Evolutionary conservation across 2,888 invertebrate species (phyloP).

Genomic region (Conomelus anceps): DNA sequence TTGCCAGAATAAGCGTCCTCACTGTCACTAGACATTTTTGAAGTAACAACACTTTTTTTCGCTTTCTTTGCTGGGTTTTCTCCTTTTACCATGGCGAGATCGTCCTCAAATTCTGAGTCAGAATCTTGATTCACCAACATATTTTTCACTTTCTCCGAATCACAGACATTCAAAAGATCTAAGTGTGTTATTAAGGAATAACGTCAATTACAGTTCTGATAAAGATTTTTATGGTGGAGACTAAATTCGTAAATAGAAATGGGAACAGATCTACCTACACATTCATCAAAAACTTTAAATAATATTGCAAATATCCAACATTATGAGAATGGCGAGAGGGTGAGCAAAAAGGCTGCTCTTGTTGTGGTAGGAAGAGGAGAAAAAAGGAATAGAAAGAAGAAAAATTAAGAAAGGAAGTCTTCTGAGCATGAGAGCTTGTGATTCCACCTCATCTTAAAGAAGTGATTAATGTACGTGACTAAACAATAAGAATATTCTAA

Average conservation of each 20-base stretch:
- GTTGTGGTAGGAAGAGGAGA: too few species aligned
- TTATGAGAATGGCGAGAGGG: too few species aligned
- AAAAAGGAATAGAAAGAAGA: not conserved
- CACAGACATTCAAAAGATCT: slow-evolving; percentile 59
- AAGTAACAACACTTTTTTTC: slow-evolving; percentile 10
- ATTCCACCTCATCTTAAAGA: too few species aligned
- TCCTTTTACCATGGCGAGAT: slow-evolving; percentile 58
- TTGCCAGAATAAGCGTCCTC: slow-evolving; percentile 34
- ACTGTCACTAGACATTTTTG: slow-evolving; percentile 17
- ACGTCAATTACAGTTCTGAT: slow-evolving; percentile 14
- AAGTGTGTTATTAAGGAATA: slow-evolving; percentile 33
- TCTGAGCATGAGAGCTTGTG: too few species aligned
- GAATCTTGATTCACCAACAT: slow-evolving; percentile 52
- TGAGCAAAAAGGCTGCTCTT: too few species aligned
- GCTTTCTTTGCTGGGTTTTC: slow-evolving; percentile 22
- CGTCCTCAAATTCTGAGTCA: slow-evolving; percentile 47
- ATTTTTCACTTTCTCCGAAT: slow-evolving; percentile 56
- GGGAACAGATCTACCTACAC: not conserved
- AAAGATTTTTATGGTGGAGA: not conserved
- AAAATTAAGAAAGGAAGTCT: too few species aligned
- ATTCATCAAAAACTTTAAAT: not conserved
- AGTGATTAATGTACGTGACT: too few species aligned
- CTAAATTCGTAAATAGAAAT: not conserved
- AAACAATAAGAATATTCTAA: too few species aligned
- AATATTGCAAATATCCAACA: too few species aligned